phyloP scores from a whole-genome alignment of 2,113 vertebrate species.

The Bubo blakistoni region DNA sequence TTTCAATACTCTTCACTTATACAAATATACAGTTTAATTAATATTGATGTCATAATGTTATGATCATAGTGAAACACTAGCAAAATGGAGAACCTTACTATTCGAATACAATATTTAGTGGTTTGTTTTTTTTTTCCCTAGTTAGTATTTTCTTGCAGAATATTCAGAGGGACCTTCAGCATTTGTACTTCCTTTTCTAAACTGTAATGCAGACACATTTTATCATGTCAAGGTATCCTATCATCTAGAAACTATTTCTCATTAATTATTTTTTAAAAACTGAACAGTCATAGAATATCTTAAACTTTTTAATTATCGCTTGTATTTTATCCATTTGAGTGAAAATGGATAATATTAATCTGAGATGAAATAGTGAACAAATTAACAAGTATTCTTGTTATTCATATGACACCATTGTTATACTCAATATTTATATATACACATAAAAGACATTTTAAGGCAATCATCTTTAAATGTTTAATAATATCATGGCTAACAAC shows the following conservation, averaged over 20 bases:
- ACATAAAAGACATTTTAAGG: background rate
- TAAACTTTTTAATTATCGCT: background rate
- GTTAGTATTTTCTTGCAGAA: background rate
- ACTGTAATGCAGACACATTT: background rate
- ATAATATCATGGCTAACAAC: background rate
- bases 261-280: background rate
- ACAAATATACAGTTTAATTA: background rate
- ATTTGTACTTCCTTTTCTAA: background rate
- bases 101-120: background rate
- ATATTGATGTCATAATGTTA: background rate
- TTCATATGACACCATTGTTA: background rate
- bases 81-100: background rate
- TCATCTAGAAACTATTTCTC: background rate
- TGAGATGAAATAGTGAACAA: background rate
- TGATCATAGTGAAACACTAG: background rate
- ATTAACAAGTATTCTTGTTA: background rate
- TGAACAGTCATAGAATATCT: background rate
- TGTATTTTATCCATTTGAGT: background rate
- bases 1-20: background rate
- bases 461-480: background rate
- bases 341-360: background rate
- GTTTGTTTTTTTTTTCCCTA: fast-evolving
- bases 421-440: background rate
- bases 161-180: background rate
- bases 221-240: background rate